Conservation (phyloP, 2,797 vertebrate species). For the Pangasius djambal region DNA sequence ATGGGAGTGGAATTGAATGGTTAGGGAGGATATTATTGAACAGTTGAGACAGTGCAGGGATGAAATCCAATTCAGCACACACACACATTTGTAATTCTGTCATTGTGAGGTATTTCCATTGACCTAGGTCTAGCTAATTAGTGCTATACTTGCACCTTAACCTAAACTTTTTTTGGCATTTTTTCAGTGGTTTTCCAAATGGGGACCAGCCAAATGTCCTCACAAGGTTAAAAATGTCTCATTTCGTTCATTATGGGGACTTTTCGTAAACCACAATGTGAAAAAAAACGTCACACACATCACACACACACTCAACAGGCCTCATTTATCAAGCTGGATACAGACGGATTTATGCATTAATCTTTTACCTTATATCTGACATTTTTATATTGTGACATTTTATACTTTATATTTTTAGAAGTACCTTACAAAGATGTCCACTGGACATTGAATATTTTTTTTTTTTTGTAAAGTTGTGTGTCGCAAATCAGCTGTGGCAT, state of each 20-base stretch:
- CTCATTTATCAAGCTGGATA: not conserved
- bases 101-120: not conserved
- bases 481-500: not conserved
- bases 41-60: conserved; percentile 51
- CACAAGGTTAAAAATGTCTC: not conserved
- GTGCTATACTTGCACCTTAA: not conserved
- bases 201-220: not conserved
- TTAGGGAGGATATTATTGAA: conserved; percentile 71
- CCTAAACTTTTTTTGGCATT: not conserved
- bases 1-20: conserved; percentile 74
- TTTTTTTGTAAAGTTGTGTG: not conserved
- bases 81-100: conserved; percentile 20
- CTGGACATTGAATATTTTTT: no score
- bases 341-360: not conserved
- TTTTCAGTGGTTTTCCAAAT: not conserved
- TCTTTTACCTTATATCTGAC: not conserved
- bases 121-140: not conserved
- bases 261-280: not conserved
- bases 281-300: not conserved
- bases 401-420: not conserved
- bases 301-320: not conserved
- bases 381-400: not conserved
- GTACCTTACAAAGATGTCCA: not conserved
- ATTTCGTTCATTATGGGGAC: not conserved
- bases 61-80: conserved; percentile 14